A percentile compares a stretch with the other conserved stretches of the same genome.
These are phyloP conservation scores for Oreocharis arfaki DNA, from an alignment of 2,113 vertebrate species.

Conservation along the genomic window DNA sequence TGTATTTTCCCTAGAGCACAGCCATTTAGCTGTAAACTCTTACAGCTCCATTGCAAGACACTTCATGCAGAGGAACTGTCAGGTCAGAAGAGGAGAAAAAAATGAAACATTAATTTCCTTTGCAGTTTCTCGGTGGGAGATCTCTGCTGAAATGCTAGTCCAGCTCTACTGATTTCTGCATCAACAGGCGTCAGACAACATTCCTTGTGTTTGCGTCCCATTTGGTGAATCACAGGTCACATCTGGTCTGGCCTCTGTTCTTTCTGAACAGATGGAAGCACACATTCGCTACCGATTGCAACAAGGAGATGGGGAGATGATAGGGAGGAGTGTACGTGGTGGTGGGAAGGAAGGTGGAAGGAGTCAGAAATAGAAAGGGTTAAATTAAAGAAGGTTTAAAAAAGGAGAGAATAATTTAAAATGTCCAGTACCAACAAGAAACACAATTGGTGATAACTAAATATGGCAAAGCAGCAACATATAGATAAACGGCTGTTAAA, in stretches of 20 bases:
- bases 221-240: conserved; percentile 78
- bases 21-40: conserved; percentile 37
- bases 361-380: not conserved
- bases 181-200: conserved; percentile 80
- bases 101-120: conserved; percentile 59
- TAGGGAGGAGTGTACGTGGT: accelerated
- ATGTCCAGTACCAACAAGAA: not conserved
- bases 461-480: not conserved
- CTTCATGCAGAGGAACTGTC: conserved; percentile 53
- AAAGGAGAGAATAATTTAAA: not conserved
- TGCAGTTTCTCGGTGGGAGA: conserved; percentile 56
- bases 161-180: conserved; percentile 66
- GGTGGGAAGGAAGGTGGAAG: not conserved
- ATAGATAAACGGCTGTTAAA: not conserved
- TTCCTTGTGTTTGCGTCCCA: conserved; percentile 70
- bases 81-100: conserved; percentile 51
- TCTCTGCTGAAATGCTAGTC: conserved; percentile 63
- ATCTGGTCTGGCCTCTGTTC: conserved; percentile 75
- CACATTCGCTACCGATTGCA: not conserved
- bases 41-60: conserved; percentile 39
- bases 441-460: not conserved
- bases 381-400: not conserved
- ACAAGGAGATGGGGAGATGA: not conserved
- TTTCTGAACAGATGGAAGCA: conserved; percentile 71
- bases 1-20: conserved; percentile 19